These are phyloP conservation scores for Cossypha caffra DNA, from an alignment of 2,797 vertebrate genomes.

Conservation along the genomic window DNA sequence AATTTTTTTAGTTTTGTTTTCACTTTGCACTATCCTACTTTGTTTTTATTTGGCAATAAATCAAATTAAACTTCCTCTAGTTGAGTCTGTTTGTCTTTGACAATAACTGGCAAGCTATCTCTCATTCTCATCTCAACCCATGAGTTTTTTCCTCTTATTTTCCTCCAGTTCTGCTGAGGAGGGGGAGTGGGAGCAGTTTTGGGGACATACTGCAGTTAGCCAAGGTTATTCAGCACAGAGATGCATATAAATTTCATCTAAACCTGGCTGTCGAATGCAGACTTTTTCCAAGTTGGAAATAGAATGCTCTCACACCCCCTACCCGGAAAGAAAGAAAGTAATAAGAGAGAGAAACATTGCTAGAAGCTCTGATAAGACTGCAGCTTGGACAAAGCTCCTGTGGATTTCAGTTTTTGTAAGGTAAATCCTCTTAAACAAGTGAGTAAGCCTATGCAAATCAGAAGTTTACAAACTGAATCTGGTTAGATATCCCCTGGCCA, in stretches of 20 bases:
- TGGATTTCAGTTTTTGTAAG: background rate
- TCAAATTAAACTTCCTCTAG: background rate
- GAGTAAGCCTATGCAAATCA: background rate
- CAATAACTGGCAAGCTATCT: background rate
- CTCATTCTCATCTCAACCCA: background rate
- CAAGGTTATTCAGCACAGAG: background rate
- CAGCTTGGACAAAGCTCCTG: background rate
- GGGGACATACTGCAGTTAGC: background rate
- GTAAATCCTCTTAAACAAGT: slow-evolving; percentile 2
- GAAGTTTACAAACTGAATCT: background rate
- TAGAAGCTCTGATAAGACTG: background rate
- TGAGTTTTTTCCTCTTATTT: background rate
- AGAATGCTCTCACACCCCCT: fast-evolving
- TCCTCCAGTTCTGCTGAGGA: background rate
- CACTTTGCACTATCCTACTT: background rate
- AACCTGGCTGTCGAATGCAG: background rate
- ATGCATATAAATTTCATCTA: background rate
- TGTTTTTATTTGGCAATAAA: background rate
- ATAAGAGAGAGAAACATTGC: background rate
- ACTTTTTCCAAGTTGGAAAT: background rate
- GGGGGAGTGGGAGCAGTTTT: background rate
- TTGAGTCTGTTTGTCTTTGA: background rate
- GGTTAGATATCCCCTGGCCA: background rate
- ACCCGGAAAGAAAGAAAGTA: fast-evolving
- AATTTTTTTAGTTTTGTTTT: background rate